Evolutionary conservation across 1,140 invertebrate genomes (phyloP).

Genomic region (Nautilus pompilius): DNA sequence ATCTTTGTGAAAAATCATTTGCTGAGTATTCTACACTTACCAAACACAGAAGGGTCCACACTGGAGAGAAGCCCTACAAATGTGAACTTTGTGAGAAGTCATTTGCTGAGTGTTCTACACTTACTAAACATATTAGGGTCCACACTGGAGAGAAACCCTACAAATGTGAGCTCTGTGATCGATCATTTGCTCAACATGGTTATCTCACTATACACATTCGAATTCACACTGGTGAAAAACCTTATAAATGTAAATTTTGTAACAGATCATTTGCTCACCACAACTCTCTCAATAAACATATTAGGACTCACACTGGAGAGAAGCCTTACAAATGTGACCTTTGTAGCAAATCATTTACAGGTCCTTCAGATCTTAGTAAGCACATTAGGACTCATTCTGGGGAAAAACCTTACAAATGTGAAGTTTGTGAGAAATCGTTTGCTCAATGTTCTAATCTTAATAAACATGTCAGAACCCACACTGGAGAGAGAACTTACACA

Average conservation of each 20-base stretch:
- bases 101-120: not conserved
- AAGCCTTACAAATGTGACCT: conserved; percentile 68
- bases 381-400: conserved; percentile 11
- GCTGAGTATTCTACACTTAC: not conserved
- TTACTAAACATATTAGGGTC: not conserved
- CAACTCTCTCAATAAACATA: not conserved
- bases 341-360: conserved; percentile 83
- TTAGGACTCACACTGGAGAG: conserved; percentile 7
- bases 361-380: conserved; percentile 86
- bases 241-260: not conserved
- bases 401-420: conserved; percentile 3
- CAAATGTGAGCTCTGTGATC: not conserved
- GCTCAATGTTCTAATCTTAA: not conserved
- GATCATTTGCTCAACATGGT: not conserved
- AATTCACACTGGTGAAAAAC: not conserved
- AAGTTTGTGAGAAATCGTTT: conserved; percentile 8
- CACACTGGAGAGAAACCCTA: not conserved
- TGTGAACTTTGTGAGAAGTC: not conserved
- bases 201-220: not conserved
- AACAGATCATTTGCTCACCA: not conserved
- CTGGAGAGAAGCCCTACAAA: not conserved
- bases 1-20: not conserved
- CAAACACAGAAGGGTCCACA: not conserved
- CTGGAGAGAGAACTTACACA: conserved; percentile 8
- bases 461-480: conserved; percentile 11